Evolutionary conservation across 1,140 invertebrate species (phyloP).

Genomic region (Eupristina koningsbergeri): DNA sequence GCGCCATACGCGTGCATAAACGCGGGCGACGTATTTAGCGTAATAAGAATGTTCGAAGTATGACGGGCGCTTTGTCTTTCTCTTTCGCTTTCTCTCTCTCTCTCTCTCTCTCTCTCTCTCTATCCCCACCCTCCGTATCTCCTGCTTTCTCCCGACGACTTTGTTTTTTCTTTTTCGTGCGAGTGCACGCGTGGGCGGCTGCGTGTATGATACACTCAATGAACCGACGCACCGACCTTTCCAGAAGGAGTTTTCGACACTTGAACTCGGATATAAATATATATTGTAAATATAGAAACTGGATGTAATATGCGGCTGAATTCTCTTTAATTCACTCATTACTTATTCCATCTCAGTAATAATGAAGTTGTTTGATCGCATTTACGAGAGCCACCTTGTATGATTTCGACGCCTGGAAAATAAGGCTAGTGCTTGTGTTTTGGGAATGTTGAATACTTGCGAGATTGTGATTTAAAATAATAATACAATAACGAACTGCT

Average conservation of each 20-base stretch:
- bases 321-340: neutral
- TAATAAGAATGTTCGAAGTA: neutral
- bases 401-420: neutral
- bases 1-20: neutral
- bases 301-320: neutral
- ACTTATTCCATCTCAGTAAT: neutral
- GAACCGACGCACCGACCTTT: neutral
- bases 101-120: too few relatives aligned
- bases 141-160: neutral
- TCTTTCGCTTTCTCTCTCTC: too few relatives aligned
- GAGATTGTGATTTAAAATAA: neutral
- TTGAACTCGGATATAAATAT: neutral
- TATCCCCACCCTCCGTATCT: too few relatives aligned
- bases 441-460: neutral
- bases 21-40: conserved; percentile 1
- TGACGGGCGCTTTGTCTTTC: too few relatives aligned
- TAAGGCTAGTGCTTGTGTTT: neutral
- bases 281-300: neutral
- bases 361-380: neutral
- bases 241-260: neutral
- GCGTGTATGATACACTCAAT: neutral
- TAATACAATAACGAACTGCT: too few relatives aligned
- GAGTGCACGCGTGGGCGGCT: too few relatives aligned
- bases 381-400: neutral
- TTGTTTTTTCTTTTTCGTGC: neutral